phyloP scores from a whole-genome alignment of 2,113 vertebrate species.

The Rhombomys opimus region DNA sequence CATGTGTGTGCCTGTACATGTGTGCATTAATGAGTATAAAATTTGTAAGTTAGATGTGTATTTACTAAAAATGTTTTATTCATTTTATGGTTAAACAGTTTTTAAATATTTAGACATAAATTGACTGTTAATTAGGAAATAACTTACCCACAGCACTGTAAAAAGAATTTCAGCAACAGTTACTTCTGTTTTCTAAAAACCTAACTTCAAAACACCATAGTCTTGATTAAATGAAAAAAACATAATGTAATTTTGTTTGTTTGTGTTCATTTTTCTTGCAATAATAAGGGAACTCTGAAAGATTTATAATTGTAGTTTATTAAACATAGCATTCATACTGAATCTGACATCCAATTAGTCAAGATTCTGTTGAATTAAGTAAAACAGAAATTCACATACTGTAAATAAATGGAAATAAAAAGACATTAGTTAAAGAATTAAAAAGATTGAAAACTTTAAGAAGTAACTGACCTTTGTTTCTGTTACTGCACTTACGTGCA shows the following conservation, averaged over 20 bases:
- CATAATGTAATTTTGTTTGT: constrained; percentile 40
- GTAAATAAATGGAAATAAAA: constrained; percentile 47
- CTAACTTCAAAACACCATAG: not conserved
- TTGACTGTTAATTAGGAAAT: not conserved
- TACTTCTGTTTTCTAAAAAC: constrained; percentile 39
- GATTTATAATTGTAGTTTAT: constrained; percentile 64
- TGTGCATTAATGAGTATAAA: not conserved
- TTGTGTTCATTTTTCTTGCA: constrained; percentile 40
- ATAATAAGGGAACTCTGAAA: constrained; percentile 12
- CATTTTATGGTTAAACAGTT: not conserved
- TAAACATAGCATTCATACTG: constrained; percentile 45
- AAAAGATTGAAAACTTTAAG: constrained; percentile 34
- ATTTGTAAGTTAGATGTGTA: not conserved
- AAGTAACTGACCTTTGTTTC: constrained; percentile 59
- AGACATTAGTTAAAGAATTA: constrained; percentile 39
- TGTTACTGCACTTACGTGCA: constrained; percentile 51
- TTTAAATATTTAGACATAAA: not conserved
- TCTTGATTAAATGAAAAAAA: constrained; percentile 24
- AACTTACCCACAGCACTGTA: not conserved
- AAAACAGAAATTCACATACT: constrained; percentile 63
- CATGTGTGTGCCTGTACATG: not conserved
- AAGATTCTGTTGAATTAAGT: constrained; percentile 58
- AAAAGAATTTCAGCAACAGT: not conserved
- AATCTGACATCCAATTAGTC: constrained; percentile 62
- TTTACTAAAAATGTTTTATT: not conserved